These are phyloP conservation scores for Hymenopus coronatus DNA, from an alignment of 2,888 invertebrate genomes.

Conservation along the genomic window DNA sequence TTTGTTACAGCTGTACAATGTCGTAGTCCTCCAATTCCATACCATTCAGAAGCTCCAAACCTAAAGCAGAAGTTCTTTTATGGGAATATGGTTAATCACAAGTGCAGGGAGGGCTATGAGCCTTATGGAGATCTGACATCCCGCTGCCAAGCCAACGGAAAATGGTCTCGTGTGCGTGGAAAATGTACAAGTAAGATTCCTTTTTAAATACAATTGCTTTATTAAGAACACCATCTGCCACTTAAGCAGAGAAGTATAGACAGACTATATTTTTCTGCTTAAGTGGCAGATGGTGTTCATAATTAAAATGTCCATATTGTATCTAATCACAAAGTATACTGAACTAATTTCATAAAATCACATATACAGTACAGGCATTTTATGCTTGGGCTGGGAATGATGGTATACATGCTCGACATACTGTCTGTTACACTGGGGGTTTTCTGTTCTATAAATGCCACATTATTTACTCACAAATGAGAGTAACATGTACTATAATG, in stretches of 20 bases:
- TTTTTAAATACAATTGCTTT: background rate
- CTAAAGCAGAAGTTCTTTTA: conserved; percentile 38
- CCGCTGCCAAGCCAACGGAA: conserved; percentile 50
- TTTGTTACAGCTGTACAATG: conserved; percentile 46
- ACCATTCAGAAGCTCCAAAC: conserved; percentile 41
- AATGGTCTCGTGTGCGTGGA: conserved; percentile 52
- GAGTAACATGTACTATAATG: no score
- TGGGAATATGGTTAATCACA: conserved; percentile 48
- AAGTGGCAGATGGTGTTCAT: no score
- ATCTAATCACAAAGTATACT: no score
- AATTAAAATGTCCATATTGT: no score
- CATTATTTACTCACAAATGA: no score
- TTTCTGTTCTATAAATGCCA: no score
- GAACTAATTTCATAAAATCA: no score
- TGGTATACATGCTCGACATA: no score
- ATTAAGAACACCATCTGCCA: background rate
- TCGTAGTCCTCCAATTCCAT: conserved; percentile 43
- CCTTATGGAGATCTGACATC: conserved; percentile 48
- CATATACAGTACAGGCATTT: no score
- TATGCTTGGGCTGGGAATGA: no score
- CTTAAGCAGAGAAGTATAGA: background rate
- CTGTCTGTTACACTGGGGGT: no score
- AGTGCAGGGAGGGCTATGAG: conserved; percentile 50
- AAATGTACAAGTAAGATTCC: conserved; percentile 44
- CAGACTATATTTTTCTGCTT: no score